These are phyloP conservation scores for Alloscopus bannaensis DNA, from an alignment of 2,888 invertebrate species.

Conservation along the genomic window DNA sequence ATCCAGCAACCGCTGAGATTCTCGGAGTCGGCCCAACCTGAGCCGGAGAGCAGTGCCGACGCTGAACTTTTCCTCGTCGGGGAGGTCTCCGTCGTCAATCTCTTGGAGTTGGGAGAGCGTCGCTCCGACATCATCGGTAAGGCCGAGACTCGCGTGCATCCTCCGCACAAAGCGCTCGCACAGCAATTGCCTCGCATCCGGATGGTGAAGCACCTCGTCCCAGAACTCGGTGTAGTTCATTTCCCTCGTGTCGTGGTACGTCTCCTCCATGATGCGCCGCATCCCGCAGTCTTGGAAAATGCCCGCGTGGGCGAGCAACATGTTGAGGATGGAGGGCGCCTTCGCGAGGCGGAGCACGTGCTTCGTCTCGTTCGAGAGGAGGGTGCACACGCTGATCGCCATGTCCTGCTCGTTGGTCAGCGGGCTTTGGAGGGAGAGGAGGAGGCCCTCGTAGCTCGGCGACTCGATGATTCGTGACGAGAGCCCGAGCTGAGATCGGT, in stretches of 20 bases:
- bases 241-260: conserved; percentile 65
- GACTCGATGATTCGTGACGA: conserved; percentile 79
- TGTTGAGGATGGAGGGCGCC: conserved; percentile 90
- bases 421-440: conserved; percentile 94
- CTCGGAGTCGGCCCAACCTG: conserved; percentile 27
- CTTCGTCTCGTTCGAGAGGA: conserved; percentile 95
- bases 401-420: conserved; percentile 99
- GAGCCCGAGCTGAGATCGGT: conserved; percentile 79
- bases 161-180: conserved; percentile 71
- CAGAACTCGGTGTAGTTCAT: conserved; percentile 70
- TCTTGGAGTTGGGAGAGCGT: conserved; percentile 52
- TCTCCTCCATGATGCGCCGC: conserved; percentile 69
- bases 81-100: conserved; percentile 52
- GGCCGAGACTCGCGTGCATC: conserved; percentile 51
- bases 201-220: conserved; percentile 66
- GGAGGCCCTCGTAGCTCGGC: conserved; percentile 87
- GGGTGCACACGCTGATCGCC: conserved; percentile 96
- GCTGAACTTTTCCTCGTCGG: conserved; percentile 57
- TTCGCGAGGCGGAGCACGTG: conserved; percentile 90
- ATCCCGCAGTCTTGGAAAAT: conserved; percentile 87
- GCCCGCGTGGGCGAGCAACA: conserved; percentile 94
- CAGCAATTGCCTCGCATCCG: conserved; percentile 65
- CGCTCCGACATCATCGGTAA: conserved; percentile 57
- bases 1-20: conserved; percentile 23
- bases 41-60: conserved; percentile 53